A percentile compares a stretch with the other conserved stretches of the same genome.
Evolutionary conservation across 2,888 invertebrate species (phyloP).

Genomic region (Tipula unca): DNA sequence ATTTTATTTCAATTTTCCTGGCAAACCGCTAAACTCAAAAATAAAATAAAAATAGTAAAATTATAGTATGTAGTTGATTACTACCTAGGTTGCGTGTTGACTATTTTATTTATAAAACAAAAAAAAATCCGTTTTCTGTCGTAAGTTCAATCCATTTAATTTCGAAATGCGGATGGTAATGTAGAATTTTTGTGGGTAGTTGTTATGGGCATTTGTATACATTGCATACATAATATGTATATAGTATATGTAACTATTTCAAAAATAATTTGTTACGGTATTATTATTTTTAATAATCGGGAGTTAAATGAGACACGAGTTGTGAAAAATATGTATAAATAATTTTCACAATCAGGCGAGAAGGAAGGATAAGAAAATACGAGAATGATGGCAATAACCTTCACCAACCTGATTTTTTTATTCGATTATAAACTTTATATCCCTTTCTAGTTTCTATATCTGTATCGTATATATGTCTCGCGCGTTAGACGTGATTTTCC

Average conservation of each 20-base stretch:
- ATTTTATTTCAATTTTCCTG: background rate
- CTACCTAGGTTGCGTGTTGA: background rate
- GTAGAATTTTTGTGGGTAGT: background rate
- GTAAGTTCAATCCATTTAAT: background rate
- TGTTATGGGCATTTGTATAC: background rate
- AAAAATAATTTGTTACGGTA: background rate
- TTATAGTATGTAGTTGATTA: background rate
- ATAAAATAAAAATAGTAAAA: background rate
- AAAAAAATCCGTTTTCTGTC: background rate
- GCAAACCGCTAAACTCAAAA: background rate
- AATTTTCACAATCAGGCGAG: background rate
- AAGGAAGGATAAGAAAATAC: background rate
- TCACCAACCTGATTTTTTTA: background rate
- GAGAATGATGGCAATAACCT: background rate
- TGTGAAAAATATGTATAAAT: background rate
- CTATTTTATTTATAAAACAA: background rate
- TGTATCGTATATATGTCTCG: background rate
- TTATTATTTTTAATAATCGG: background rate
- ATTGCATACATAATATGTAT: background rate
- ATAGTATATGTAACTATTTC: background rate
- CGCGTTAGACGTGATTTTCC: background rate
- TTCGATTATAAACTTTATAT: background rate
- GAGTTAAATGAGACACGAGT: background rate
- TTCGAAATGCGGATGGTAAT: background rate
- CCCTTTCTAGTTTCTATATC: background rate